phyloP scores from a whole-genome alignment of 2,113 vertebrate genomes.

The Pterocles burchelli region DNA sequence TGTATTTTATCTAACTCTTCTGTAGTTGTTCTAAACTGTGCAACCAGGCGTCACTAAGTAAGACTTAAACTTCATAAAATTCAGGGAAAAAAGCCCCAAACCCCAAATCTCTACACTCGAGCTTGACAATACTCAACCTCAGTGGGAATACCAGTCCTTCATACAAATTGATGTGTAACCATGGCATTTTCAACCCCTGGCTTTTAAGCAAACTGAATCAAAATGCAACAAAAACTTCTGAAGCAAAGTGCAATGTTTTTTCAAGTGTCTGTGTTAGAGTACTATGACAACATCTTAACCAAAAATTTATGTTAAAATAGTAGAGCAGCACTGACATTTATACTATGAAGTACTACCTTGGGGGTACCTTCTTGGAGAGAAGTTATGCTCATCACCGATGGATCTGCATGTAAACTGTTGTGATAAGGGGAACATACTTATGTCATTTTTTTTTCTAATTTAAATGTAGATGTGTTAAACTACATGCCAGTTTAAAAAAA shows the following conservation, averaged over 20 bases:
- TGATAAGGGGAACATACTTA: background rate
- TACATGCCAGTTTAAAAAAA: background rate
- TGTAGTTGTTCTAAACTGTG: background rate
- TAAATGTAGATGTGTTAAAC: background rate
- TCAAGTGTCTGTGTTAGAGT: background rate
- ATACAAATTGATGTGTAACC: background rate
- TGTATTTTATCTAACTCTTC: background rate
- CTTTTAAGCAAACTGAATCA: background rate
- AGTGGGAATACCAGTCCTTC: background rate
- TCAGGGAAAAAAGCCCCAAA: background rate
- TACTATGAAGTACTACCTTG: background rate
- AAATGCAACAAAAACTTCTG: background rate
- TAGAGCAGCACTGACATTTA: background rate
- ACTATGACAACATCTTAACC: background rate
- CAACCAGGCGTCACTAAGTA: background rate
- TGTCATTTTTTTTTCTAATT: background rate
- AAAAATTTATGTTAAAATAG: background rate
- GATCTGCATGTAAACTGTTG: background rate
- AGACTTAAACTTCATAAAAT: background rate
- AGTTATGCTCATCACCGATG: background rate
- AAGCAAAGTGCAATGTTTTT: background rate
- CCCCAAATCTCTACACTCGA: background rate
- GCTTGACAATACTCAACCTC: background rate
- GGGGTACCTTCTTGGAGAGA: background rate
- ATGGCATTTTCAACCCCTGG: background rate